phyloP scores from a whole-genome alignment of 2,113 vertebrate species.

The Xenopus borealis region DNA sequence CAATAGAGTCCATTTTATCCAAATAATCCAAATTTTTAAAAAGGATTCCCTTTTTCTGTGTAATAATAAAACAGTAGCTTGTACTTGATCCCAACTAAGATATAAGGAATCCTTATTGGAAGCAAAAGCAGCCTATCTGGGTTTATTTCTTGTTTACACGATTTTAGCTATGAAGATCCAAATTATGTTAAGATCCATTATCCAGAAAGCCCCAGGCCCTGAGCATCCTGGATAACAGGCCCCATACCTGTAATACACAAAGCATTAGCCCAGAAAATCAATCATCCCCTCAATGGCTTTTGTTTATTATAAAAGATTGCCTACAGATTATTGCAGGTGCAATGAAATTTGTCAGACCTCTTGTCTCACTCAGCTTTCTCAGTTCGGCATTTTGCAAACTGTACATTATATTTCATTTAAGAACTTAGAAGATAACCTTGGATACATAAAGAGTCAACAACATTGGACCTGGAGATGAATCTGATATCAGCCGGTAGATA shows the following conservation, averaged over 20 bases:
- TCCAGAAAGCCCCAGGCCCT: too few relatives aligned
- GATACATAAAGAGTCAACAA: not conserved
- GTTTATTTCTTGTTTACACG: too few relatives aligned
- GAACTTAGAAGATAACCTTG: conserved; percentile 41
- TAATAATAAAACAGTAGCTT: too few relatives aligned
- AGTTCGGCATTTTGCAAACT: conserved; percentile 13
- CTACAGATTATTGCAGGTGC: conserved; percentile 5
- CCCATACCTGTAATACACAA: conserved; percentile 1
- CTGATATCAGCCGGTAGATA: conserved; percentile 20
- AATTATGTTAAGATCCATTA: too few relatives aligned
- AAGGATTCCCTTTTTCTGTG: too few relatives aligned
- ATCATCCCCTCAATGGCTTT: conserved; percentile 15
- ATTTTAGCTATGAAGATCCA: too few relatives aligned
- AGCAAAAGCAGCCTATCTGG: too few relatives aligned
- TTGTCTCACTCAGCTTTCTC: not conserved
- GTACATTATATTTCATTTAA: conserved; percentile 34
- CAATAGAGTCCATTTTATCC: too few relatives aligned
- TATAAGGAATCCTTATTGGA: too few relatives aligned
- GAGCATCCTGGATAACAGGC: too few relatives aligned
- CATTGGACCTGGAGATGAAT: conserved; percentile 5
- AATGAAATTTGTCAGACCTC: conserved; percentile 40
- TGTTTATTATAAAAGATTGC: conserved; percentile 27
- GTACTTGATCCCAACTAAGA: too few relatives aligned
- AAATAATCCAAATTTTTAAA: too few relatives aligned
- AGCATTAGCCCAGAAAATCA: conserved; percentile 1